Conservation (phyloP, 1,140 invertebrate species). For the Amphibalanus amphitrite region DNA sequence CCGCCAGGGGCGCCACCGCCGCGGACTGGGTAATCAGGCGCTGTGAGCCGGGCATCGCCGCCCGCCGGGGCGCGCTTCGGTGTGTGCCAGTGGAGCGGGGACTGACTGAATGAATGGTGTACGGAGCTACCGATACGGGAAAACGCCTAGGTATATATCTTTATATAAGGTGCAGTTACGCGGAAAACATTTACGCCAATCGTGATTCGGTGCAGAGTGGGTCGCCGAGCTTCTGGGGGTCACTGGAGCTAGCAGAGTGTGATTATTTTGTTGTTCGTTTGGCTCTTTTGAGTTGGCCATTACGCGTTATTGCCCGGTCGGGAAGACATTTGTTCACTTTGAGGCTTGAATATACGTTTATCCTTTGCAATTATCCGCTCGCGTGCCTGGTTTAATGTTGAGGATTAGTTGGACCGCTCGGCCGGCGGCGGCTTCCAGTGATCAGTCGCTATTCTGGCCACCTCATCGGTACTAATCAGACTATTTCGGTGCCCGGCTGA, state of each 20-base stretch:
- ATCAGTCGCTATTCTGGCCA: too few relatives aligned
- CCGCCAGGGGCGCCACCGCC: background rate
- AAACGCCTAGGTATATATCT: background rate
- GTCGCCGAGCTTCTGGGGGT: background rate
- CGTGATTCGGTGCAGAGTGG: background rate
- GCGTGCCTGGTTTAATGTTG: too few relatives aligned
- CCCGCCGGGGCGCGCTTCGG: background rate
- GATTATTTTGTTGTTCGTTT: background rate
- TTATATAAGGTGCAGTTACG: background rate
- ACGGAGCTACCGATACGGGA: background rate
- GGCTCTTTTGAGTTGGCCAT: background rate
- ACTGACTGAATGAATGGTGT: background rate
- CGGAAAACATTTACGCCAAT: background rate
- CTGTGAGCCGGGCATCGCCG: background rate
- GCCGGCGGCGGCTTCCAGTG: too few relatives aligned
- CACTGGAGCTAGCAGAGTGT: background rate
- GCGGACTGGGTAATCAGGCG: background rate
- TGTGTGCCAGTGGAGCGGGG: background rate
- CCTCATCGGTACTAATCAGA: too few relatives aligned
- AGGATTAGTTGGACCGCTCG: too few relatives aligned
- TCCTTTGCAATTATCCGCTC: background rate
- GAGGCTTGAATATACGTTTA: background rate
- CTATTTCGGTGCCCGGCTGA: too few relatives aligned
- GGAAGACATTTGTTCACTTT: background rate
- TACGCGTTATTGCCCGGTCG: background rate